Evolutionary conservation across 2,888 invertebrate species (phyloP).

Genomic region (Eilema sororculum): DNA sequence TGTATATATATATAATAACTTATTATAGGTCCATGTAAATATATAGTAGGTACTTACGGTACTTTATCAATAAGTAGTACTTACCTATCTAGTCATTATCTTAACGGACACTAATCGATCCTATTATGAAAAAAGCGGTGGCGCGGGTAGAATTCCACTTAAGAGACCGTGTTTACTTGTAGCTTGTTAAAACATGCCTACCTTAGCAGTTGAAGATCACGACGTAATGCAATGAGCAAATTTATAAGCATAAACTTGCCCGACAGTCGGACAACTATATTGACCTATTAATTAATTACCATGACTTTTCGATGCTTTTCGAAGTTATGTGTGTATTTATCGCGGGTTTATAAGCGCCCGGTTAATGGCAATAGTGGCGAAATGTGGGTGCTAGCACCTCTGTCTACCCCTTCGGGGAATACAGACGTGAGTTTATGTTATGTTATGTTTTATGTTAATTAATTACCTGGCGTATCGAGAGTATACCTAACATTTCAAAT

Average conservation of each 20-base stretch:
- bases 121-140: no score
- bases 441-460: no score
- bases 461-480: no score
- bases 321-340: no score
- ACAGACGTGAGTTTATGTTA: no score
- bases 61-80: no score
- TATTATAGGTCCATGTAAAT: background rate
- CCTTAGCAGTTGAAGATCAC: background rate
- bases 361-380: no score
- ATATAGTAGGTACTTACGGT: background rate
- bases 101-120: slow-evolving; percentile 16
- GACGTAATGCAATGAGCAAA: background rate
- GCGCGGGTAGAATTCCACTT: background rate
- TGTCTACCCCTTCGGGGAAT: no score
- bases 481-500: background rate
- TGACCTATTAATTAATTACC: background rate
- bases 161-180: background rate
- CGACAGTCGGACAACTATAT: background rate
- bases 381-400: no score
- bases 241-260: background rate
- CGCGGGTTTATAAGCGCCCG: no score
- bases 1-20: background rate
- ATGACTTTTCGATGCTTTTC: no score
- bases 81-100: no score
- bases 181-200: background rate